Base-by-base conservation (phyloP, 2,888 invertebrate genomes). In the Euzetes globulus region DNA sequence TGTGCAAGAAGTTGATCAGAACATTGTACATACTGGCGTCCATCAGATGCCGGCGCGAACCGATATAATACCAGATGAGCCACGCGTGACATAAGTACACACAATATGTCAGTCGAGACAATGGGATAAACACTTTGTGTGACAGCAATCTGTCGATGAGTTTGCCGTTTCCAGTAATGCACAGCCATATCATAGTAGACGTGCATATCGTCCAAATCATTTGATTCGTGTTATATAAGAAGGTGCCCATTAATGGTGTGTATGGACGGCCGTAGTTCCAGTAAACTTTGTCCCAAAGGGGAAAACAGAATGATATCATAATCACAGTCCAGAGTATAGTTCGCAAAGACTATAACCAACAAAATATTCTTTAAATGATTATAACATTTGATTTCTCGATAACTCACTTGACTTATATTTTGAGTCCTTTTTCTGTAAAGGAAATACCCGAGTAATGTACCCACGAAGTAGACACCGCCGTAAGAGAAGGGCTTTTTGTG, bases 11-110 rank as follows among this genome's bases (percentile, higher is more conserved):
- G 13, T 68, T 22, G 17, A 47, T 5, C 1, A 13, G 2, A 29
- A 65, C 41, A 4, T 45, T 25, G 11, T 71, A 68, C 15, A 25
- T 37, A 47, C n/a, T 55, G 9, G 72, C 22, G 13, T 71, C 60
- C 22, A 68, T 71, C 27, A 76, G 52, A 9, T 76, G 70, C 5
- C 75, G 27, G 15, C 65, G 52, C 0, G 63, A 47, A 17, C 75
- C 76, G 47, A 72, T 25, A 9, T 27, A 72, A n/a, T 37, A 55
- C 76, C 75, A 75, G 19, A 76, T 29, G n/a, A 76, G 25, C 65
- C 76, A 68, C 33, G 74, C 72, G 33, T 77, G 77, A 37, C 71
- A 71, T 41, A 77, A 70, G 52, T 77, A 77, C 2, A 75, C 75
- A n/a, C 71, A 41, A 63, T 70, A 77, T 22, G 77, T 77, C 15